Conservation (phyloP, 1,140 invertebrate genomes). For the Trichomalopsis sarcophagae region DNA sequence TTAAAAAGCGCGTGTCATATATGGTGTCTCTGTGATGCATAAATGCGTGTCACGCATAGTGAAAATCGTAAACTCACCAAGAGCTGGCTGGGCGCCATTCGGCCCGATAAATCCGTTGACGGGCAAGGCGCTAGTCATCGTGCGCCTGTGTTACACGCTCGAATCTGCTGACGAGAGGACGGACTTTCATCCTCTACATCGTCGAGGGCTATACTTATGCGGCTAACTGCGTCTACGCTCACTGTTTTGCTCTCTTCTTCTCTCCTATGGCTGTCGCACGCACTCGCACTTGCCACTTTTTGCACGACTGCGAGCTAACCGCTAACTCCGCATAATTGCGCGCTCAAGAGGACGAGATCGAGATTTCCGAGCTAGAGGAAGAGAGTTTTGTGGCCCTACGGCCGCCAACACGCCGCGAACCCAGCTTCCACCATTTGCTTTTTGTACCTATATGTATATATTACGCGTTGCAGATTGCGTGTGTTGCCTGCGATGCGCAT, state of each 20-base stretch:
- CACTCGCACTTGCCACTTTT: neutral
- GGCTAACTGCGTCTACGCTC: neutral
- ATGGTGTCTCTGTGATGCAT: neutral
- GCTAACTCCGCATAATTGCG: neutral
- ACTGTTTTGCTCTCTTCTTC: neutral
- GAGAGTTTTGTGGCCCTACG: conserved; percentile 34
- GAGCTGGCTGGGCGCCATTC: conserved; percentile 67
- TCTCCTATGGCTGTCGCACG: too few species aligned
- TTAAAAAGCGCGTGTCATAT: neutral
- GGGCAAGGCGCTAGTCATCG: conserved; percentile 58
- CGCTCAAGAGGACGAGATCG: neutral
- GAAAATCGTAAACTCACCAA: conserved; percentile 61
- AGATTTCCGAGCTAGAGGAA: too few species aligned
- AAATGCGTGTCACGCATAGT: neutral
- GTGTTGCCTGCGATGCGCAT: too few species aligned
- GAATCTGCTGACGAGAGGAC: neutral
- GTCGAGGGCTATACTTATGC: neutral
- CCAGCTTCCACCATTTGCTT: conserved; percentile 39
- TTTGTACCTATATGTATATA: neutral
- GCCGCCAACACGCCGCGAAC: conserved; percentile 5
- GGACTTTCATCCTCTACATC: conserved; percentile 42
- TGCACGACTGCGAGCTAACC: neutral
- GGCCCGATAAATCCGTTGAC: conserved; percentile 69
- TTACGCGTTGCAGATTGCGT: too few species aligned
- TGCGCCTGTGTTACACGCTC: conserved; percentile 35